These are phyloP conservation scores for Phaethornis superciliosus DNA, from an alignment of 2,113 vertebrate species.

Conservation along the genomic window DNA sequence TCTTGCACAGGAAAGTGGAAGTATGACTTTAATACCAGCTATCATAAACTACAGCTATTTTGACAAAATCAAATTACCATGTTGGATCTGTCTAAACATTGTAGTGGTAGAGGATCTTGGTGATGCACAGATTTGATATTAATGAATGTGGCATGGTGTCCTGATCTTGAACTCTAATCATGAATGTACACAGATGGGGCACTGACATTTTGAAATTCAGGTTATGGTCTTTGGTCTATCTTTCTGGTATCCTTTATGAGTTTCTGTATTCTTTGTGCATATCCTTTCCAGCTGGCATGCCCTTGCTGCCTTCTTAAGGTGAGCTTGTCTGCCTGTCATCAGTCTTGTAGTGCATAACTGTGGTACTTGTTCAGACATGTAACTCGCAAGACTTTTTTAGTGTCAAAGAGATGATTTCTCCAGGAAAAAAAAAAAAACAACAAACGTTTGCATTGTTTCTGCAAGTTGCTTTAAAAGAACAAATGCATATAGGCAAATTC, in stretches of 20 bases:
- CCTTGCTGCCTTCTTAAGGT: background rate
- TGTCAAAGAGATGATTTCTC: background rate
- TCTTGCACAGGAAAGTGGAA: background rate
- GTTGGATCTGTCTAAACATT: background rate
- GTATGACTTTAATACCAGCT: background rate
- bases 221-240: background rate
- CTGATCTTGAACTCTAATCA: background rate
- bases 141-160: background rate
- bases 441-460: background rate
- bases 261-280: background rate
- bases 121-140: background rate
- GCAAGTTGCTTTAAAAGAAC: background rate
- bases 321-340: background rate
- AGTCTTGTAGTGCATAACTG: background rate
- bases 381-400: background rate
- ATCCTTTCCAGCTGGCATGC: background rate
- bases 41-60: background rate
- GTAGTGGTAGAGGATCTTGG: background rate
- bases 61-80: background rate
- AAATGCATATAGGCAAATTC: background rate
- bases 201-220: background rate
- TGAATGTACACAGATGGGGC: background rate
- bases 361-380: background rate
- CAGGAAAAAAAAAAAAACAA: background rate
- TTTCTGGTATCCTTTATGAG: background rate